Evolutionary conservation across 1,140 invertebrate genomes (phyloP), one percentile per base, ranked within the genome.

Genomic region (Berghia stephanieae): DNA sequence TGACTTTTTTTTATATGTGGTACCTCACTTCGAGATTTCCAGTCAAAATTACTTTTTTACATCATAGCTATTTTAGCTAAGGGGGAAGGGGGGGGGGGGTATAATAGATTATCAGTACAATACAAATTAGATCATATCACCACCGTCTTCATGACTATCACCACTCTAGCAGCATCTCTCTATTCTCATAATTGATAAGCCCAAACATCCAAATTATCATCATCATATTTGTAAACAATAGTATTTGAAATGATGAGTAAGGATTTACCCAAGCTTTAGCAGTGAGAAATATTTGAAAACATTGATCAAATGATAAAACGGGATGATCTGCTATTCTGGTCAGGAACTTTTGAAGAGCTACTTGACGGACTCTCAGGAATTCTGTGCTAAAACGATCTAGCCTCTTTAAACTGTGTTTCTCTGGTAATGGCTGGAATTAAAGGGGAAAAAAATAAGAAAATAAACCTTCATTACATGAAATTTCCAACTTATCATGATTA

Each of bases 331-430:
- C 90, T 21, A 93, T 81, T 63, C 93, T 88, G 60, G 92, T 92
- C 10, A 94, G 88, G 88, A 94, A 95, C 78, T 92, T 90, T 83
- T 94, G 92, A 42, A 95, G 89, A n/a, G 93, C 89, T 77, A 92
- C 91, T 92, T 94, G 94, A 82, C 94, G 88, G 36, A 92, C 91
- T 79, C 93, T 87, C 67, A 94, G 92, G 87, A 95, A 95, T 81
- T 94, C 93, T 86, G 93, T 92, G 79, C 93, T 93, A 87, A 94
- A 95, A 60, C 94, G 90, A 88, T 94, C 94, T 71, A 95, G 84
- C 83, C 92, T 93, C 63, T 93, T 88, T 38, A 95, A 82, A 24
- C 92, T 92, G 86, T 94, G 94, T 83, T 94, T 94, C 74, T 92
- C 93, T 71, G 94, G 94, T 83, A 95, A 90, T 31, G 94, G 93